These are phyloP conservation scores for Myotis findleyi DNA, from an alignment of 2,797 vertebrate genomes.

Conservation along the genomic window DNA sequence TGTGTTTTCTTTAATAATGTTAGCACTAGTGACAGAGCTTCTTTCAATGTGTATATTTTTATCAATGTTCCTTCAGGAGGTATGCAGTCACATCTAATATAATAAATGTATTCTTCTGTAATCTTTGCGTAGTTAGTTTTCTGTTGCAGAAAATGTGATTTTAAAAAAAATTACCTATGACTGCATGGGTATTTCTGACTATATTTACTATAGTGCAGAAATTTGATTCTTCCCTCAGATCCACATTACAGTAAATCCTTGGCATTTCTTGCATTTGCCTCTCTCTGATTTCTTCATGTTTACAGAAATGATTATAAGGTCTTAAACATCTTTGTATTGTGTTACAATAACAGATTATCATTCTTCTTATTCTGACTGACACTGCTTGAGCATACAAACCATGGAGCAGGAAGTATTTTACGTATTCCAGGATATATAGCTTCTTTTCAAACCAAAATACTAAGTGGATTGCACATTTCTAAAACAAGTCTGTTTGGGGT, in stretches of 20 bases:
- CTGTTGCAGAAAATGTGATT: not conserved
- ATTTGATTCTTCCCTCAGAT: not conserved
- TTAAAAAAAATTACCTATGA: not conserved
- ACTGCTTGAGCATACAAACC: not conserved
- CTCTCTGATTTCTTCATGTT: constrained; percentile 31
- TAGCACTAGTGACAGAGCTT: not conserved
- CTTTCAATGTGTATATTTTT: constrained; percentile 32
- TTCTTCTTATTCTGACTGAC: not conserved
- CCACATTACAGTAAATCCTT: not conserved
- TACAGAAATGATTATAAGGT: constrained; percentile 28
- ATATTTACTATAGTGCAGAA: not conserved
- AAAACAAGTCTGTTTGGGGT: not conserved
- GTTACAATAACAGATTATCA: not conserved
- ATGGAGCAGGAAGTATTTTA: not conserved
- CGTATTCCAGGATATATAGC: not conserved
- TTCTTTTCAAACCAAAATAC: constrained; percentile 23
- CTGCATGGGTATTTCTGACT: not conserved
- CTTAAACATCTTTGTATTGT: constrained; percentile 25
- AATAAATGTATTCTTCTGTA: constrained; percentile 9
- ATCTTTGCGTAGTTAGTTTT: not conserved
- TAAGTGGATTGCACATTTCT: not conserved
- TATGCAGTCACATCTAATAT: not conserved
- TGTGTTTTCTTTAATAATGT: constrained; percentile 4
- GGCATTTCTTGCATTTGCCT: not conserved
- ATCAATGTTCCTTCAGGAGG: not conserved